Evolutionary conservation across 2,888 invertebrate species (phyloP).

Genomic region (Tetranychus piercei): DNA sequence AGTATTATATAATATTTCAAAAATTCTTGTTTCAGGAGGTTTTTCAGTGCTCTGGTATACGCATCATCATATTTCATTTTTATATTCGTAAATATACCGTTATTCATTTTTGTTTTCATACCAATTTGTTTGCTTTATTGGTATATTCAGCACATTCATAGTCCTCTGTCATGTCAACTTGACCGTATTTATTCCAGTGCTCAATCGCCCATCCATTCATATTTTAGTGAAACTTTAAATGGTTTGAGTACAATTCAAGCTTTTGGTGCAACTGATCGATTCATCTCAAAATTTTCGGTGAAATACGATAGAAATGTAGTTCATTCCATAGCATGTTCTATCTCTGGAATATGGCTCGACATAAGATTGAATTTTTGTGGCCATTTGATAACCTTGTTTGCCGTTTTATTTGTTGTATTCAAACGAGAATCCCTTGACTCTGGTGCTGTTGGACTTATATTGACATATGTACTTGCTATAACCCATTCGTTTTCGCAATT

Average conservation of each 20-base stretch:
- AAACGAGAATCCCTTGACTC: constrained; percentile 34
- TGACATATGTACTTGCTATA: constrained; percentile 39
- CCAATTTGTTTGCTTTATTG: constrained; percentile 33
- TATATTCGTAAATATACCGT: constrained; percentile 34
- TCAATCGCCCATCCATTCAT: constrained; percentile 86
- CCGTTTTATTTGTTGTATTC: constrained; percentile 42
- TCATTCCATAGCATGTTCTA: constrained; percentile 14
- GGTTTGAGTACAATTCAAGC: constrained; percentile 66
- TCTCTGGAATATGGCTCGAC: constrained; percentile 34
- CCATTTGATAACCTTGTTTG: constrained; percentile 40
- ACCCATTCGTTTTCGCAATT: constrained; percentile 91
- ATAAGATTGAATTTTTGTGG: constrained; percentile 39
- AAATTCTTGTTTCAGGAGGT: constrained; percentile 21
- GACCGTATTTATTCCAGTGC: constrained; percentile 81
- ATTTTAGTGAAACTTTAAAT: constrained; percentile 73
- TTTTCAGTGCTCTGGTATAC: constrained; percentile 30
- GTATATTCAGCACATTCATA: constrained; percentile 59
- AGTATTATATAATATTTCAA: no score
- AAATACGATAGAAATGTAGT: constrained; percentile 61
- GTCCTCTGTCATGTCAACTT: constrained; percentile 75
- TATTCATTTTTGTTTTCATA: constrained; percentile 58
- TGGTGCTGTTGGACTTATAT: constrained; percentile 39
- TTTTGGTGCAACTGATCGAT: constrained; percentile 57
- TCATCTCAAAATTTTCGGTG: constrained; percentile 65
- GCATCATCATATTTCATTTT: constrained; percentile 27